Evolutionary conservation across 2,113 vertebrate genomes (phyloP).

Genomic region (Ploceus nigricollis): DNA sequence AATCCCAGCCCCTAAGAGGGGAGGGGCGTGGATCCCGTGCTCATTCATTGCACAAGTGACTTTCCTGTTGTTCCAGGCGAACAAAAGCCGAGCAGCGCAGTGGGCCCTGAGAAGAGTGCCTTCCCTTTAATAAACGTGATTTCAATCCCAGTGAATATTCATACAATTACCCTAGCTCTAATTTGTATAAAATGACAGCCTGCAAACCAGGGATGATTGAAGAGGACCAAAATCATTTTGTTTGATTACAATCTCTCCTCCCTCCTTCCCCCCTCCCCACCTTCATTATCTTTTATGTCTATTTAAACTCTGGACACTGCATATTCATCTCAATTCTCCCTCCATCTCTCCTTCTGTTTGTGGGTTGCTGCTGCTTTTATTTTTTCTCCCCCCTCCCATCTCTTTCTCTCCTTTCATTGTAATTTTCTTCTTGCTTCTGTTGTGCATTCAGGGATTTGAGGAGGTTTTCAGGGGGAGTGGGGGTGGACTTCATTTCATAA

Average conservation of each 20-base stretch:
- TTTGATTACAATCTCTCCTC: constrained; percentile 75
- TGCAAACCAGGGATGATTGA: constrained; percentile 72
- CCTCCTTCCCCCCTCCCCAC: constrained; percentile 34
- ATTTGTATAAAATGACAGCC: constrained; percentile 80
- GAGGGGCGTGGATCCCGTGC: background rate
- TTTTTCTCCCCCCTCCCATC: background rate
- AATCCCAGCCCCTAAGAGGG: background rate
- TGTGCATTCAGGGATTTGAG: constrained; percentile 73
- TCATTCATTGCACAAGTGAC: background rate
- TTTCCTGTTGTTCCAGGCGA: constrained; percentile 47
- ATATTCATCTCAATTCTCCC: constrained; percentile 69
- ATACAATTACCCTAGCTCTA: constrained; percentile 76
- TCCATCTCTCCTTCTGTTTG: constrained; percentile 69
- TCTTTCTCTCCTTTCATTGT: constrained; percentile 63
- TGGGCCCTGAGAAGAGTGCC: constrained; percentile 58
- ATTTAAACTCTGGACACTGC: constrained; percentile 73
- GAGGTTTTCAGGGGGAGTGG: constrained; percentile 61
- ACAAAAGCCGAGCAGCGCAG: constrained; percentile 63
- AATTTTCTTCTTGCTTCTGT: constrained; percentile 74
- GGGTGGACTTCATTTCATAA: constrained; percentile 66
- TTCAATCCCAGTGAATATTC: constrained; percentile 82
- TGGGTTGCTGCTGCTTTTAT: constrained; percentile 32
- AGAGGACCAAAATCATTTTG: constrained; percentile 72
- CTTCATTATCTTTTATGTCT: constrained; percentile 78
- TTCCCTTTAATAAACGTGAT: constrained; percentile 72